phyloP scores from a whole-genome alignment of 2,888 invertebrate genomes.

The Plagodis pulveraria region DNA sequence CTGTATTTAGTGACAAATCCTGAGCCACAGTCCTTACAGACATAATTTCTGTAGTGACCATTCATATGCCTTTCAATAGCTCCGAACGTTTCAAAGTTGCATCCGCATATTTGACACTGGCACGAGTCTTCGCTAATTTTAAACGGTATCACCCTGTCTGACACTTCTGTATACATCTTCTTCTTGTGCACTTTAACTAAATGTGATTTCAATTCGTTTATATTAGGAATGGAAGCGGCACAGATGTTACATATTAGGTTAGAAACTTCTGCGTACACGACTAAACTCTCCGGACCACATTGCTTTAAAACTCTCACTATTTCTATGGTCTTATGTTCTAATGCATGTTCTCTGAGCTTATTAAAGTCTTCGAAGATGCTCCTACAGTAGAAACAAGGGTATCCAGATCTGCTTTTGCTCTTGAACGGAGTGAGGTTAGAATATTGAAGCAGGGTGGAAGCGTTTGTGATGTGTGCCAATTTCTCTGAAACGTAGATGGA shows the following conservation, averaged over 20 bases:
- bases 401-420: constrained; percentile 46
- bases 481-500: constrained; percentile 37
- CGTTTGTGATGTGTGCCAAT: constrained; percentile 43
- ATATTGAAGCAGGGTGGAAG: constrained; percentile 43
- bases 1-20: constrained; percentile 65
- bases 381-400: constrained; percentile 52
- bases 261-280: constrained; percentile 51
- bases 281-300: constrained; percentile 43
- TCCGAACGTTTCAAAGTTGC: constrained; percentile 70
- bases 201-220: constrained; percentile 46
- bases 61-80: constrained; percentile 76
- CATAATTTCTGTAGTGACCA: constrained; percentile 69
- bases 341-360: constrained; percentile 38
- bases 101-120: constrained; percentile 58
- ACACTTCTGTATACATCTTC: constrained; percentile 40
- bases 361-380: constrained; percentile 40
- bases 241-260: constrained; percentile 50
- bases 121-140: constrained; percentile 40
- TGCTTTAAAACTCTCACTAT: constrained; percentile 37
- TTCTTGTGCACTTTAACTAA: constrained; percentile 41
- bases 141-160: constrained; percentile 52
- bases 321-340: constrained; percentile 32
- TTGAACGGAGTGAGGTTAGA: constrained; percentile 53
- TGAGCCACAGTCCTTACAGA: constrained; percentile 67
- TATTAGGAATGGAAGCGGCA: constrained; percentile 26